Conservation (phyloP, 64 coral and sea anemone genomes). For the Acropora tenuis region DNA sequence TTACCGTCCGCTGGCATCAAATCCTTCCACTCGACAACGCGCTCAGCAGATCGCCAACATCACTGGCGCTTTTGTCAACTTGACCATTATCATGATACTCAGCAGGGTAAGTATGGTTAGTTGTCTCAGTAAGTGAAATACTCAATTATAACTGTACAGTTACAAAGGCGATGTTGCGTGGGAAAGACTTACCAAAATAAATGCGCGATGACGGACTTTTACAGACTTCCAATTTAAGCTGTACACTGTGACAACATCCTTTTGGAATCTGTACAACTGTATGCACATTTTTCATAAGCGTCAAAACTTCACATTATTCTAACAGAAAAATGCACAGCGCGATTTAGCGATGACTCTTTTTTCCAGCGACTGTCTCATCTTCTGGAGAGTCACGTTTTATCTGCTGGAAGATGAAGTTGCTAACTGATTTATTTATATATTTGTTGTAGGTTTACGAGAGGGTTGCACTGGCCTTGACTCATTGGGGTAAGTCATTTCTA, state of each 20-base stretch:
- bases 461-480: constrained; percentile 91
- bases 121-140: neutral
- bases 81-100: constrained; percentile 99
- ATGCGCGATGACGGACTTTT: too few relatives aligned
- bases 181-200: too few relatives aligned
- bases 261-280: neutral
- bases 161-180: too few relatives aligned
- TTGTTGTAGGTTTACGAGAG: constrained; percentile 88
- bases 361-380: too few relatives aligned
- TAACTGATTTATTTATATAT: neutral
- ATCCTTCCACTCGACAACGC: constrained; percentile 80
- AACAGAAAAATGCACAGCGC: too few relatives aligned
- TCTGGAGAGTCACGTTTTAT: too few relatives aligned
- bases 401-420: too few relatives aligned
- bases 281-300: neutral
- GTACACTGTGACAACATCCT: neutral
- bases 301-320: too few relatives aligned
- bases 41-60: constrained; percentile 96
- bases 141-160: neutral
- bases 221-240: too few relatives aligned
- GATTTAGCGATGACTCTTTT: too few relatives aligned
- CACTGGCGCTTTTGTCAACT: constrained; percentile 97
- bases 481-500: constrained; percentile 83
- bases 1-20: constrained; percentile 90
- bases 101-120: constrained; percentile 76